Conservation (phyloP, 2,888 invertebrate species). For the Pseudeuparius sepicola region DNA sequence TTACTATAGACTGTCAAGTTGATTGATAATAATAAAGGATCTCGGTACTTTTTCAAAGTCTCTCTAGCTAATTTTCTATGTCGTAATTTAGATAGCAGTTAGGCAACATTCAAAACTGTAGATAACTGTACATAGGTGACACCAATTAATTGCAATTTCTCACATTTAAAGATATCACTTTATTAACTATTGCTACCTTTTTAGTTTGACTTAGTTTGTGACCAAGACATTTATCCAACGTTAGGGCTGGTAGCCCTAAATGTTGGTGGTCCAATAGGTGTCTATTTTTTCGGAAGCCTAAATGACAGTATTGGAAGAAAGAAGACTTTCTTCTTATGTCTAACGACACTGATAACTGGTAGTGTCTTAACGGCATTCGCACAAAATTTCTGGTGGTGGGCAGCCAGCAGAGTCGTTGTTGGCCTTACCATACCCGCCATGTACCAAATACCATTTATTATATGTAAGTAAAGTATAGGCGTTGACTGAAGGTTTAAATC, state of each 20-base stretch:
- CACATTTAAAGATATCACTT: too few species aligned
- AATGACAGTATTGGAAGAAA: slow-evolving; percentile 83
- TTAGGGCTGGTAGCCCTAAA: slow-evolving; percentile 78
- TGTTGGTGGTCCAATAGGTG: slow-evolving; percentile 81
- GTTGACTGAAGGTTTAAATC: not conserved
- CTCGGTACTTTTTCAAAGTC: too few species aligned
- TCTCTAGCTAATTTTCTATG: too few species aligned
- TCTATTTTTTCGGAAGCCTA: slow-evolving; percentile 74
- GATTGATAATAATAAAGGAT: too few species aligned
- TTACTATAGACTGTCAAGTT: too few species aligned
- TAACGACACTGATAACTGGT: slow-evolving; percentile 70
- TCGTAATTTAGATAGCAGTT: too few species aligned
- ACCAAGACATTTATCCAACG: slow-evolving; percentile 77
- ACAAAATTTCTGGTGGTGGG: slow-evolving; percentile 74
- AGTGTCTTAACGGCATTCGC: slow-evolving; percentile 73
- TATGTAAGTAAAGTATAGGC: slow-evolving; percentile 55
- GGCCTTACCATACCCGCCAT: slow-evolving; percentile 86
- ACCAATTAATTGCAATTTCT: too few species aligned
- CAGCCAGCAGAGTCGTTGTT: slow-evolving; percentile 68
- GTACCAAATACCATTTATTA: slow-evolving; percentile 90
- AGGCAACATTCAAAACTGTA: too few species aligned
- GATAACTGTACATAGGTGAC: too few species aligned
- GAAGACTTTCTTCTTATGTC: slow-evolving; percentile 75
- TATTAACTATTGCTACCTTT: too few species aligned
- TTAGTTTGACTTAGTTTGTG: slow-evolving; percentile 85